Evolutionary conservation across 2,888 invertebrate species (phyloP).

Genomic region (Plagodis dolabraria): DNA sequence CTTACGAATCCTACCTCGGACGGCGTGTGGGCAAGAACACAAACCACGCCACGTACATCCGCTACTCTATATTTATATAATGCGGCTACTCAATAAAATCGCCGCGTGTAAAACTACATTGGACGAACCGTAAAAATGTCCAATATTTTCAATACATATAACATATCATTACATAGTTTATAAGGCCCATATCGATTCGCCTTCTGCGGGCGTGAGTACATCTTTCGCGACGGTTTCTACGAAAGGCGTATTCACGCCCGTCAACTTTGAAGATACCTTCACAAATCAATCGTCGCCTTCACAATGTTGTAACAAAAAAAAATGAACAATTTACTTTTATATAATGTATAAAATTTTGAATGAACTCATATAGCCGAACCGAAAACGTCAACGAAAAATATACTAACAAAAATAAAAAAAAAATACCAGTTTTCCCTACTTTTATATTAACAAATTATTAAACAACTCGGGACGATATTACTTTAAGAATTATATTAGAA

Average conservation of each 20-base stretch:
- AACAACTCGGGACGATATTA: constrained; percentile 82
- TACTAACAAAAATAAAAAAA: constrained; percentile 69
- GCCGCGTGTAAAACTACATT: constrained; percentile 78
- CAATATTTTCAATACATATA: constrained; percentile 51
- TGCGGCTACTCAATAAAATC: constrained; percentile 82
- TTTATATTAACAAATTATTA: constrained; percentile 79
- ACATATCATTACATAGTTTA: constrained; percentile 42
- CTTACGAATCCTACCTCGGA: constrained; percentile 28
- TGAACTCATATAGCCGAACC: constrained; percentile 62
- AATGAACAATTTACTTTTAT: constrained; percentile 44
- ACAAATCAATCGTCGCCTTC: constrained; percentile 43
- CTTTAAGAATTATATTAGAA: constrained; percentile 85
- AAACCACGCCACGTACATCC: constrained; percentile 41
- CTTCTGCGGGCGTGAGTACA: constrained; percentile 38
- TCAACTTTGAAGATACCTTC: constrained; percentile 42
- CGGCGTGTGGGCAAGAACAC: constrained; percentile 38
- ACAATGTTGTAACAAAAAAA: constrained; percentile 50
- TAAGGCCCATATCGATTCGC: constrained; percentile 46
- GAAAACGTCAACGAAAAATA: constrained; percentile 70
- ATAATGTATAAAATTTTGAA: constrained; percentile 59
- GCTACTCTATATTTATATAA: constrained; percentile 64
- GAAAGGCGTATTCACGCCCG: constrained; percentile 47
- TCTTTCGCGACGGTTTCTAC: constrained; percentile 34
- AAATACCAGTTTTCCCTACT: constrained; percentile 72
- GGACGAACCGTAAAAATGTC: constrained; percentile 70